Evolutionary conservation across 1,140 invertebrate genomes (phyloP).

Genomic region (Drosophila tristis): DNA sequence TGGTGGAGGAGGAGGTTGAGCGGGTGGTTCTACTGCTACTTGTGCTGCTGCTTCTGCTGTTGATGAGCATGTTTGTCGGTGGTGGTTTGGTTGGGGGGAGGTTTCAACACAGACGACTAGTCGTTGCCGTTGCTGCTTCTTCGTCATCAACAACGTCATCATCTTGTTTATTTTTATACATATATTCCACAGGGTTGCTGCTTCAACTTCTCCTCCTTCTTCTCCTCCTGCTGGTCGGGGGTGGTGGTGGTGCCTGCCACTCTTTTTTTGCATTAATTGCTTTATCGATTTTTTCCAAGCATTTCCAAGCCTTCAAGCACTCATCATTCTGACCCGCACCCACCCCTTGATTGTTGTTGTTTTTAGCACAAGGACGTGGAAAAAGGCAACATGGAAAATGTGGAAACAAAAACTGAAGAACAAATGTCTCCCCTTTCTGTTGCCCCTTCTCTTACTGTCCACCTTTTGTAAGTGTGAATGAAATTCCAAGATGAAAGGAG

Average conservation of each 20-base stretch:
- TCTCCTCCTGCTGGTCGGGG: conserved; percentile 20
- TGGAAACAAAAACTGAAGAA: conserved; percentile 15
- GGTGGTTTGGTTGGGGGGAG: conserved; percentile 1
- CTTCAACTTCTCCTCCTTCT: conserved; percentile 8
- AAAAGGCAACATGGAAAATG: conserved; percentile 34
- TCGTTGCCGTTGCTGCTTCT: conserved; percentile 15
- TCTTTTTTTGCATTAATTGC: conserved; percentile 79
- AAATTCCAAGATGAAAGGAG: conserved; percentile 23
- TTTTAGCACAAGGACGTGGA: conserved; percentile 77
- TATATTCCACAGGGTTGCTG: conserved; percentile 54
- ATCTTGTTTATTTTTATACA: conserved; percentile 68
- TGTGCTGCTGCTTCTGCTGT: too few species aligned
- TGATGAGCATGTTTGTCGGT: too few species aligned
- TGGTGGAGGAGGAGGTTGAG: too few species aligned
- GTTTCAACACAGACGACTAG: conserved; percentile 50
- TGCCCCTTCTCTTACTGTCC: conserved; percentile 31
- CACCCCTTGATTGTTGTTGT: conserved; percentile 51
- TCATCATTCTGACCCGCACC: conserved; percentile 7
- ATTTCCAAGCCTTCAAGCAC: conserved; percentile 36
- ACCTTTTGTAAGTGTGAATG: conserved; percentile 68
- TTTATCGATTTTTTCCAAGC: conserved; percentile 76
- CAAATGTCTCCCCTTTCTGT: conserved; percentile 27
- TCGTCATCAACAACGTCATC: conserved; percentile 18
- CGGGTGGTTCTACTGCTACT: too few species aligned
- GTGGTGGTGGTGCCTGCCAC: conserved; percentile 56